Conservation (phyloP, 2,113 vertebrate genomes). For the Rousettus leschenaultii region DNA sequence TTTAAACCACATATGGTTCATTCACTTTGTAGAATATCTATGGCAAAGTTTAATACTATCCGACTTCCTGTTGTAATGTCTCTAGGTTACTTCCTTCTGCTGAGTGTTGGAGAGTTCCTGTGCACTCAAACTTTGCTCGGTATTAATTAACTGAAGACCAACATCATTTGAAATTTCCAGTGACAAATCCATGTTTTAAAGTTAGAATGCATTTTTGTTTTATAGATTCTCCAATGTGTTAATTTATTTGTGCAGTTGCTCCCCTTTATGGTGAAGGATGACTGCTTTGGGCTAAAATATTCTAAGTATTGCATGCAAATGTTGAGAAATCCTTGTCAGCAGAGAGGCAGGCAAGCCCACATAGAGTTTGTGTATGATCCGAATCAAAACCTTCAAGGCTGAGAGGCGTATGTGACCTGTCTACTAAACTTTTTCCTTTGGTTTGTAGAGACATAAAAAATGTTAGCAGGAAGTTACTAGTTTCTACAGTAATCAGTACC, state of each 20-base stretch:
- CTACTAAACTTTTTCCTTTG: not conserved
- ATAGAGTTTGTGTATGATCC: not conserved
- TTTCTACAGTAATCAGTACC: not conserved
- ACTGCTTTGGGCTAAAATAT: not conserved
- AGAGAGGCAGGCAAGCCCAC: not conserved
- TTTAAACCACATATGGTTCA: not conserved
- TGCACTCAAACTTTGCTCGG: not conserved
- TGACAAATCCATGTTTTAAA: not conserved
- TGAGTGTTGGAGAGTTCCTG: not conserved
- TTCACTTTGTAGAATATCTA: slow-evolving; percentile 22
- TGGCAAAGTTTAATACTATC: not conserved
- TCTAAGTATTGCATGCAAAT: not conserved
- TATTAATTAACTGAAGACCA: slow-evolving; percentile 8
- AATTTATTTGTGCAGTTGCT: not conserved
- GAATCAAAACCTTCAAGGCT: not conserved
- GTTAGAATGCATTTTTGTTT: not conserved
- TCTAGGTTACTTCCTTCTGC: not conserved
- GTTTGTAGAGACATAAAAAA: not conserved
- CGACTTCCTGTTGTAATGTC: not conserved
- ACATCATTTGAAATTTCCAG: not conserved
- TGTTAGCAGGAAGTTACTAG: not conserved
- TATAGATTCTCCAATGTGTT: not conserved
- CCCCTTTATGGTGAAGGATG: not conserved
- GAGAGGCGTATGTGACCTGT: not conserved
- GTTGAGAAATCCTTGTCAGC: not conserved